These are phyloP conservation scores for Tuberolachnus salignus DNA, from an alignment of 2,888 invertebrate species.

Conservation along the genomic window DNA sequence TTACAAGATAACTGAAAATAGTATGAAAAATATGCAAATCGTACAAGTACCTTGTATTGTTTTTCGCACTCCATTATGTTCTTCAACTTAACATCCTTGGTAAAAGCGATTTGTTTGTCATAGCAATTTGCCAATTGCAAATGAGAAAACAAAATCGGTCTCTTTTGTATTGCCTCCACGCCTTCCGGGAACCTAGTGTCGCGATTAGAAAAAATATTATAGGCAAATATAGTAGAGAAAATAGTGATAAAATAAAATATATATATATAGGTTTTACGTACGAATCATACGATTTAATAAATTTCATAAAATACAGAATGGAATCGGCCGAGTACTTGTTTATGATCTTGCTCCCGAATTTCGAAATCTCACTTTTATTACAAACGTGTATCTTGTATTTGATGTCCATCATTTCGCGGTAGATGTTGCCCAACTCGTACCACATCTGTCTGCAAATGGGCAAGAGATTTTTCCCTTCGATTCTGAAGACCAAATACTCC, in stretches of 20 bases:
- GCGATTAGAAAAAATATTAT: background rate
- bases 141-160: background rate
- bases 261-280: too few species aligned
- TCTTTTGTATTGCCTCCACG: background rate
- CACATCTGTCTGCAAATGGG: background rate
- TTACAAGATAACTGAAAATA: background rate
- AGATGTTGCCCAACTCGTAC: slow-evolving; percentile 10
- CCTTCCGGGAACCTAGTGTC: background rate
- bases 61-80: background rate
- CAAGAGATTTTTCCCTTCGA: background rate
- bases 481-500: background rate
- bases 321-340: background rate
- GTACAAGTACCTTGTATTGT: background rate
- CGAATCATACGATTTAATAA: slow-evolving; percentile 1
- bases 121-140: slow-evolving; percentile 1
- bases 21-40: background rate
- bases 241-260: background rate
- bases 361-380: background rate
- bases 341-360: background rate
- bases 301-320: background rate
- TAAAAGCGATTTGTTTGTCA: background rate
- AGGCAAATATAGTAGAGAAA: background rate
- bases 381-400: background rate
- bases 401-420: slow-evolving; percentile 10
- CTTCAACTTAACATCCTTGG: background rate